Conservation (phyloP, 2,113 vertebrate genomes). For the Bolborhynchus lineola region DNA sequence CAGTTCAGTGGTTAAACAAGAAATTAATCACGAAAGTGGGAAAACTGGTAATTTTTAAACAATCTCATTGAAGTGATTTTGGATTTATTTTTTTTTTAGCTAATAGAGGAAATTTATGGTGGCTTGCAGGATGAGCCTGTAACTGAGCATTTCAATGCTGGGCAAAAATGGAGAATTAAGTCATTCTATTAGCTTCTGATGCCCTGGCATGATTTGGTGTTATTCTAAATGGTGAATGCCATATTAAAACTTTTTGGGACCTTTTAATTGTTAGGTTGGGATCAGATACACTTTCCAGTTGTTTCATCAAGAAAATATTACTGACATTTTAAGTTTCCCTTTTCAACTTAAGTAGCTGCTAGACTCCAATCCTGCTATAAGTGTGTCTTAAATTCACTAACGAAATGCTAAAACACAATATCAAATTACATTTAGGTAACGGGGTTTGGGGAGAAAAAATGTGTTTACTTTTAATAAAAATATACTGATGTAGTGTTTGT, state of each 20-base stretch:
- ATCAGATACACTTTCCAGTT: conserved; percentile 28
- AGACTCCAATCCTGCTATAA: conserved; percentile 21
- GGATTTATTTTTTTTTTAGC: background rate
- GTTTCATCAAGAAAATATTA: conserved; percentile 51
- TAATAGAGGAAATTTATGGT: conserved; percentile 31
- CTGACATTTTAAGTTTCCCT: conserved; percentile 42
- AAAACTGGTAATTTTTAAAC: conserved; percentile 9
- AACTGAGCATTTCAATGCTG: conserved; percentile 1
- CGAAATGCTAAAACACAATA: background rate
- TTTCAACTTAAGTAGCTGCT: conserved; percentile 31
- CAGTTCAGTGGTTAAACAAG: background rate
- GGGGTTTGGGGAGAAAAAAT: background rate
- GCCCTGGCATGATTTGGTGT: background rate
- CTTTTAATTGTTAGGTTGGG: conserved; percentile 44
- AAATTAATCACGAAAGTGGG: background rate
- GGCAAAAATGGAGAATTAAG: conserved; percentile 50
- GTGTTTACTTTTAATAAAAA: background rate
- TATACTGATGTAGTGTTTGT: background rate
- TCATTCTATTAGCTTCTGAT: conserved; percentile 23
- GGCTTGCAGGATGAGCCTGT: background rate
- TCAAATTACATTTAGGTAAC: background rate
- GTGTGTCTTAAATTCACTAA: conserved; percentile 46
- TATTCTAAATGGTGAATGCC: conserved; percentile 41
- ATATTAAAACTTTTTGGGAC: background rate
- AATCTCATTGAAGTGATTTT: conserved; percentile 3